A percentile compares a stretch with the other conserved stretches of the same genome.
These are phyloP conservation scores for Sminthurides bifidus DNA, from an alignment of 1,140 invertebrate genomes.

Conservation along the genomic window DNA sequence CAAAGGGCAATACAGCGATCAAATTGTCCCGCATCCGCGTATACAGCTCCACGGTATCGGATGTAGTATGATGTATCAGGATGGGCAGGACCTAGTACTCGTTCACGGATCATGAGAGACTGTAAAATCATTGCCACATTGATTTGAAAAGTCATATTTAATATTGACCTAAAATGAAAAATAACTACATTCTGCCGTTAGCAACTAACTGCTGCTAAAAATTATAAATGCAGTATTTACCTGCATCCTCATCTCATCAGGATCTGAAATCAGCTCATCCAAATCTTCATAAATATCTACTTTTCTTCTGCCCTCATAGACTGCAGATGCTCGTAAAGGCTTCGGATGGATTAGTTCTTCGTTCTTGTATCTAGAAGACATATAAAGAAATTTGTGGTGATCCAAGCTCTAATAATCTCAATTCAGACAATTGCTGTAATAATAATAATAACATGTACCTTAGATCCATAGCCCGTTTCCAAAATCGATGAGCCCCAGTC, in stretches of 20 bases:
- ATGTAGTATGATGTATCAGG: conserved; percentile 95
- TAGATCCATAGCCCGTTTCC: conserved; percentile 78
- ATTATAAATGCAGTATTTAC: conserved; percentile 15
- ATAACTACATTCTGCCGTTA: no score
- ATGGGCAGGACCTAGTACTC: conserved; percentile 84
- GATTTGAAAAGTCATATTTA: background rate
- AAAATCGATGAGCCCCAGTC: conserved; percentile 71
- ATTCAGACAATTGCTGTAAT: no score
- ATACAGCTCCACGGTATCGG: conserved; percentile 80
- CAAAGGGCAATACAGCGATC: conserved; percentile 80
- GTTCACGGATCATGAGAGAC: conserved; percentile 79
- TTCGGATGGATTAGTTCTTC: conserved; percentile 51
- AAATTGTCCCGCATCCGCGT: conserved; percentile 88
- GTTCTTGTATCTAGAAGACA: conserved; percentile 40
- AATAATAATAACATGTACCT: conserved; percentile 42
- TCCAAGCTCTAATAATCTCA: no score
- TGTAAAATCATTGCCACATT: conserved; percentile 7
- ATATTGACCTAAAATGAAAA: no score
- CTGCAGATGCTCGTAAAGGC: conserved; percentile 52
- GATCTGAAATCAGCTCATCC: conserved; percentile 76
- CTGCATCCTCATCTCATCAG: conserved; percentile 93
- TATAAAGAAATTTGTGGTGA: background rate
- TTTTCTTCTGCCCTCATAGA: conserved; percentile 78
- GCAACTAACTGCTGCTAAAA: no score
- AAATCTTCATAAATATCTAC: conserved; percentile 62